phyloP scores from a whole-genome alignment of 2,797 vertebrate genomes.

The Sebastes diploproa region DNA sequence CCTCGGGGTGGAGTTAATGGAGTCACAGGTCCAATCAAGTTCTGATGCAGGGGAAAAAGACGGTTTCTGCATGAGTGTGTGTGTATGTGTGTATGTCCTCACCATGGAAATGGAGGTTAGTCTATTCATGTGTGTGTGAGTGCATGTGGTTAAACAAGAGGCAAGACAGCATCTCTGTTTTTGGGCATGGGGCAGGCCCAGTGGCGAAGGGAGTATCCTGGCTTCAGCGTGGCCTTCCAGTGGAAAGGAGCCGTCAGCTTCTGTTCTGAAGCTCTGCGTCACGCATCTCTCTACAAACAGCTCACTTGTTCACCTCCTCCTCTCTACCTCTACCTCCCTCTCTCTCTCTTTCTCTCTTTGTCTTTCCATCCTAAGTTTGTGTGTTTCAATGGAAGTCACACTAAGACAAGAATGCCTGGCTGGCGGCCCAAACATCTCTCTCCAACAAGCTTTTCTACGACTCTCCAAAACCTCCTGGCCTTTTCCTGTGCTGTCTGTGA shows the following conservation, averaged over 20 bases:
- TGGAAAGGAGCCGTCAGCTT: constrained; percentile 52
- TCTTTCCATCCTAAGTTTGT: background rate
- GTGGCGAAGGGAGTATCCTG: constrained; percentile 51
- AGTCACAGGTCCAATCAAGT: constrained; percentile 67
- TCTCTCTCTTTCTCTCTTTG: background rate
- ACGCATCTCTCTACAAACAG: constrained; percentile 9
- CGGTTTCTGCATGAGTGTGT: background rate
- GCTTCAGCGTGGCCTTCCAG: constrained; percentile 35
- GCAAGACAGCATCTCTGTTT: constrained; percentile 52
- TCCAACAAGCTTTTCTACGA: background rate
- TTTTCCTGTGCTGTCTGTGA: background rate
- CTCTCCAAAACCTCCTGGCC: background rate
- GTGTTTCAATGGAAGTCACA: constrained; percentile 21
- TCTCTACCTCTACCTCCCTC: background rate
- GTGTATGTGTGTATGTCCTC: constrained; percentile 13
- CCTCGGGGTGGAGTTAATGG: constrained; percentile 74
- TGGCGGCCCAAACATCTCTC: background rate
- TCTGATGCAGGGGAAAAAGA: constrained; percentile 52
- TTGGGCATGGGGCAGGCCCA: constrained; percentile 61
- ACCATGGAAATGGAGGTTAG: constrained; percentile 43
- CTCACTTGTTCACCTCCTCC: background rate
- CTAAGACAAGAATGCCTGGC: background rate
- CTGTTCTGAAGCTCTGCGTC: constrained; percentile 49
- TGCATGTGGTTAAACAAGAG: constrained; percentile 38
- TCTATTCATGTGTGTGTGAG: constrained; percentile 1